Percentiles rank a stretch among this genome's conserved stretches.
Conservation (phyloP, 1,140 invertebrate genomes). For the Drosophila sturtevanti region DNA sequence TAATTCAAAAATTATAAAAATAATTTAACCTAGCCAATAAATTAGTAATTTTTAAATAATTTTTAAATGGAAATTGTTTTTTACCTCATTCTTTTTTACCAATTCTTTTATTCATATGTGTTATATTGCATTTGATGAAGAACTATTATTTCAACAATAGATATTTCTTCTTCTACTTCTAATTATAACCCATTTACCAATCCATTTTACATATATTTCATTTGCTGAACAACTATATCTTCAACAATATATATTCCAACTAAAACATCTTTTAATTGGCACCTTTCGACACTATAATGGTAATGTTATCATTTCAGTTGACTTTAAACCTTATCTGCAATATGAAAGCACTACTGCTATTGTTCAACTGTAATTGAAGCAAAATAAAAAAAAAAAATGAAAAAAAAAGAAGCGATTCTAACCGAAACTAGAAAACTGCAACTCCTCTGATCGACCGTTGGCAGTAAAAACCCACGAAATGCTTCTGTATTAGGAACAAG, state of each 20-base stretch:
- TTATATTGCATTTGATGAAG: too few relatives aligned
- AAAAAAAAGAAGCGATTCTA: background rate
- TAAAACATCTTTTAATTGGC: background rate
- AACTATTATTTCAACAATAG: too few relatives aligned
- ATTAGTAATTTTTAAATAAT: too few relatives aligned
- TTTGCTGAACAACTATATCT: background rate
- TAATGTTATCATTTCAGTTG: background rate
- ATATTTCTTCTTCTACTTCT: too few relatives aligned
- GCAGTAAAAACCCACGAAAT: constrained; percentile 65
- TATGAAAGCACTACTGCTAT: too few relatives aligned
- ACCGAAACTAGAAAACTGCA: background rate
- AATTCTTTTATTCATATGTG: too few relatives aligned
- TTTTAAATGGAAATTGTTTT: too few relatives aligned
- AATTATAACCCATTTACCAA: too few relatives aligned
- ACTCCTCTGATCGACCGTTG: constrained; percentile 53
- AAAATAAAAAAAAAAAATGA: constrained; percentile 15
- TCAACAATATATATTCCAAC: background rate
- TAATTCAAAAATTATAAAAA: too few relatives aligned
- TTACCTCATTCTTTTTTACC: too few relatives aligned
- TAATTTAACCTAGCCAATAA: too few relatives aligned
- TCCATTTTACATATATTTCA: background rate
- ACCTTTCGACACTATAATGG: background rate
- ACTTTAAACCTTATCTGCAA: too few relatives aligned
- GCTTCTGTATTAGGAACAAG: constrained; percentile 20
- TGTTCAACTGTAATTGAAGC: constrained; percentile 68